Percentiles rank a stretch among this genome's conserved stretches.
Conservation (phyloP, 2,113 vertebrate species). For the Bungarus multicinctus region DNA sequence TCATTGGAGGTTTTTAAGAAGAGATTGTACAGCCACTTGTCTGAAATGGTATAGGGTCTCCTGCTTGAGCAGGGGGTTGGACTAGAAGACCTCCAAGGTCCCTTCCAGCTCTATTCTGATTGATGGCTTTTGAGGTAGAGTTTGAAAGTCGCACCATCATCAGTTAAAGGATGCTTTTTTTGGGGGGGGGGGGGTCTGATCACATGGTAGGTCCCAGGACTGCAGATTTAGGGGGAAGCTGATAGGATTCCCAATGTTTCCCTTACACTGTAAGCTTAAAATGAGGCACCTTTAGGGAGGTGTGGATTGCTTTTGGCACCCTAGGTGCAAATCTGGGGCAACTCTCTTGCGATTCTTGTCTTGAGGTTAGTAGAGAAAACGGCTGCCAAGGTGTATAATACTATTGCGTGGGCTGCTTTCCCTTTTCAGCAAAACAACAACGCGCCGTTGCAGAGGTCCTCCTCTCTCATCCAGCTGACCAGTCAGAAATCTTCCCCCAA, state of each 20-base stretch:
- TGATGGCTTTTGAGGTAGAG: not conserved
- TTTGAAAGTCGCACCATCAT: not conserved
- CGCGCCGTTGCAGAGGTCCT: constrained; percentile 72
- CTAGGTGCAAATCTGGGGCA: not conserved
- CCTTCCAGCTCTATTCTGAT: too few species aligned
- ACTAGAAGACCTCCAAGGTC: too few species aligned
- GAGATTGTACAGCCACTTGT: too few species aligned
- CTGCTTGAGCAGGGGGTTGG: too few species aligned
- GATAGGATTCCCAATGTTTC: not conserved
- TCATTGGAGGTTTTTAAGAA: too few species aligned
- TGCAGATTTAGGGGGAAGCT: not conserved
- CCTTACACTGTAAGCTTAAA: not conserved
- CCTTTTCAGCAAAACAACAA: constrained; percentile 72
- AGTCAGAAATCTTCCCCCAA: constrained; percentile 79
- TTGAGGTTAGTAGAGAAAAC: constrained; percentile 40
- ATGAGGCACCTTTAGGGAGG: not conserved
- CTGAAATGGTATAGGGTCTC: too few species aligned
- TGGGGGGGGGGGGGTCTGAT: not conserved
- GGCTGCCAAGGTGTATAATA: constrained; percentile 21
- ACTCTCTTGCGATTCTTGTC: constrained; percentile 19
- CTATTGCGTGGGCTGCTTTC: constrained; percentile 36
- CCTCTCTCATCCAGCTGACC: constrained; percentile 84
- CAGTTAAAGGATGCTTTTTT: not conserved
- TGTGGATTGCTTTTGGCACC: not conserved
- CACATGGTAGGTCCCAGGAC: not conserved